These are phyloP conservation scores for Salmo trutta DNA, from an alignment of 2,797 vertebrate species.

Conservation along the genomic window DNA sequence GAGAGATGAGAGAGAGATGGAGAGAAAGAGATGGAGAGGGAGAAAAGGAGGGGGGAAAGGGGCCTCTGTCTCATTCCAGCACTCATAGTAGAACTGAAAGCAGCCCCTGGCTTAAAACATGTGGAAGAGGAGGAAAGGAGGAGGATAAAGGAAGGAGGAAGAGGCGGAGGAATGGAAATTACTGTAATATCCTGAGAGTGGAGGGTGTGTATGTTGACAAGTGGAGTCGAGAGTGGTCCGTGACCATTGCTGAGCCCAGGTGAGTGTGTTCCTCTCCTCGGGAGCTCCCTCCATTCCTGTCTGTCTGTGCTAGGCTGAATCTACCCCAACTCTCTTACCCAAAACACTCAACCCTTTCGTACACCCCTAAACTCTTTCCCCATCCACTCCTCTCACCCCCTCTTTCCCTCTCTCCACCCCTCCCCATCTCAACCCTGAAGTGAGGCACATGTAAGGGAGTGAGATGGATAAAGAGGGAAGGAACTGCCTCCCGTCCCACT, in stretches of 20 bases:
- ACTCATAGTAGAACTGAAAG: not conserved
- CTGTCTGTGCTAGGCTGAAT: not conserved
- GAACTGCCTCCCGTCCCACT: conserved; percentile 13
- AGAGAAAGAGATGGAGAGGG: too few species aligned
- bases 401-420: not conserved
- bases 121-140: not conserved
- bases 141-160: not conserved
- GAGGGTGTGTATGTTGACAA: not conserved
- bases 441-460: conserved; percentile 4
- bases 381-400: conserved; percentile 10
- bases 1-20: not conserved
- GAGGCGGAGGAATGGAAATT: conserved; percentile 29
- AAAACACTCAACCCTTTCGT: not conserved
- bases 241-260: conserved; percentile 25
- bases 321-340: not conserved
- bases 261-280: conserved; percentile 34
- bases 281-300: conserved; percentile 17
- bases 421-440: conserved; percentile 18
- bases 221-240: not conserved
- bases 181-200: conserved; percentile 28
- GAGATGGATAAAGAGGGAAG: not conserved
- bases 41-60: not conserved
- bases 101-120: not conserved
- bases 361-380: conserved; percentile 1
- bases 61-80: not conserved